A percentile compares a stretch with the other conserved stretches of the same genome.
phyloP scores from a whole-genome alignment of 2,113 vertebrate genomes.

The Ammodramus savannarum region DNA sequence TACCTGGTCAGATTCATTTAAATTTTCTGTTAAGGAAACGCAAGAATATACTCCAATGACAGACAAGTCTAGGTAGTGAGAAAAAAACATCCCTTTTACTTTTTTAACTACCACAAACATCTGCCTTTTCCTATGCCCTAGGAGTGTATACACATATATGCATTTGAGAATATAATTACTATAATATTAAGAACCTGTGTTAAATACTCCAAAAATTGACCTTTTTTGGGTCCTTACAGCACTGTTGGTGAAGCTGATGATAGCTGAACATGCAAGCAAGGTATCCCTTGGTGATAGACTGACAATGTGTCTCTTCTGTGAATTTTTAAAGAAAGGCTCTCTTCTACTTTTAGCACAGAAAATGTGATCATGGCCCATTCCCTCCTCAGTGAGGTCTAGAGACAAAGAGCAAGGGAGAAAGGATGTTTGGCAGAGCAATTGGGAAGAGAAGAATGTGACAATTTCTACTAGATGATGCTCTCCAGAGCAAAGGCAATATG shows the following conservation, averaged over 20 bases:
- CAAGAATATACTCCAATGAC: background rate
- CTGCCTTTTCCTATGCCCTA: background rate
- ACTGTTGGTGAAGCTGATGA: background rate
- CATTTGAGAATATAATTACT: background rate
- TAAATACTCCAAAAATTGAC: background rate
- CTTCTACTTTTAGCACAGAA: background rate
- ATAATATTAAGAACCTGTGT: background rate
- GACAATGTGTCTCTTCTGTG: background rate
- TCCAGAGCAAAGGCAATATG: background rate
- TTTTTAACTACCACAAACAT: background rate
- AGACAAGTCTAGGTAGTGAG: background rate
- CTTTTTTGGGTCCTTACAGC: background rate
- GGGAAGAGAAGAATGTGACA: background rate
- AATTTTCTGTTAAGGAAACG: background rate
- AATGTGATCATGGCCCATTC: background rate
- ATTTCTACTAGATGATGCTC: background rate
- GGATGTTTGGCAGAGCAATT: background rate
- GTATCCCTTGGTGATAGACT: background rate
- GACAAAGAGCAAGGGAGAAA: background rate
- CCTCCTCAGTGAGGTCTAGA: background rate
- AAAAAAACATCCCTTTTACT: background rate
- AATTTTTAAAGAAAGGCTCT: background rate
- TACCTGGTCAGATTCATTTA: background rate
- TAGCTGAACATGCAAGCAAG: background rate
- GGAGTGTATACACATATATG: background rate